These are phyloP conservation scores for Hydriomena furcata DNA, from an alignment of 2,888 invertebrate species.

Conservation along the genomic window DNA sequence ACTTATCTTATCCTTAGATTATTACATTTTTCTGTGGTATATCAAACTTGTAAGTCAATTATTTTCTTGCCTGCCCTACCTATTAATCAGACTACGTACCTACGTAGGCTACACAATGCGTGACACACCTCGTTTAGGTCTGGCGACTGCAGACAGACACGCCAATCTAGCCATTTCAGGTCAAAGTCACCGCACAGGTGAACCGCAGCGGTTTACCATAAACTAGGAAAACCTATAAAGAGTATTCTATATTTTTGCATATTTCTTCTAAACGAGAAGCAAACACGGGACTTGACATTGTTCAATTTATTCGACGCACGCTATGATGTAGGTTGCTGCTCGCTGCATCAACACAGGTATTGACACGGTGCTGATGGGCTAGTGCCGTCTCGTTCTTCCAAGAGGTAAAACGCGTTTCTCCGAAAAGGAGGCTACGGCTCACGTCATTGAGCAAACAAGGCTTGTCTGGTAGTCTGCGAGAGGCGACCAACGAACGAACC, in stretches of 20 bases:
- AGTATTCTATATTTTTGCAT: constrained; percentile 45
- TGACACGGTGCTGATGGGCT: constrained; percentile 41
- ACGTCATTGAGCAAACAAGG: constrained; percentile 78
- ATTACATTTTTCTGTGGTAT: no score
- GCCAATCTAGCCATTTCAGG: constrained; percentile 33
- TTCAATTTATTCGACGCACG: constrained; percentile 63
- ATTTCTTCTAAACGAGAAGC: constrained; percentile 60
- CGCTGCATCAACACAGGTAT: constrained; percentile 73
- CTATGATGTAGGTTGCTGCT: constrained; percentile 76
- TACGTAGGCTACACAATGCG: constrained; percentile 18
- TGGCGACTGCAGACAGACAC: constrained; percentile 32
- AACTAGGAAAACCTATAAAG: constrained; percentile 2
- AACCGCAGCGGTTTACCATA: constrained; percentile 19
- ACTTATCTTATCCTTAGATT: no score
- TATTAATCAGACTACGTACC: constrained; percentile 4
- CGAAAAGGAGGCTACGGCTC: constrained; percentile 53
- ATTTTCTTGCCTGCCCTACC: no score
- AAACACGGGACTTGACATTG: constrained; percentile 72
- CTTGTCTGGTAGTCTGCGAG: constrained; percentile 76
- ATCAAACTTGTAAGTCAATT: no score
- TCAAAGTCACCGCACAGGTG: constrained; percentile 30
- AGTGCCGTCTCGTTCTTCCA: constrained; percentile 50
- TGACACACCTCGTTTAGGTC: constrained; percentile 35
- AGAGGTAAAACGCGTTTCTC: constrained; percentile 7
- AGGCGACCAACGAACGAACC: constrained; percentile 70